A percentile compares a stretch with the other conserved stretches of the same genome.
Conservation (phyloP, 1,140 invertebrate genomes). For the Chlorops oryzae region DNA sequence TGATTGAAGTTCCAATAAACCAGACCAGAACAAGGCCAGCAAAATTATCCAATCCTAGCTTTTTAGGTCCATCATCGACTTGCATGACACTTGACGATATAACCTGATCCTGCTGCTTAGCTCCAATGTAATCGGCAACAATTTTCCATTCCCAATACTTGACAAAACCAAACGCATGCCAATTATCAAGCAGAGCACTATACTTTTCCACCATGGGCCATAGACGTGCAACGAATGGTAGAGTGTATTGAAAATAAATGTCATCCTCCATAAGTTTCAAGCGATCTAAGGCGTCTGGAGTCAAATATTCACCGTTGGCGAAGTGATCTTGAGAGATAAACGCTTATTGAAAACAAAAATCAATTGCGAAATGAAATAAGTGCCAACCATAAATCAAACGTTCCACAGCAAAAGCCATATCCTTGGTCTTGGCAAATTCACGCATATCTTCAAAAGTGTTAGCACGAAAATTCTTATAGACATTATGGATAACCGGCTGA, state of each 20-base stretch:
- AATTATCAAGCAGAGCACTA: conserved; percentile 23
- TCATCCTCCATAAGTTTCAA: conserved; percentile 36
- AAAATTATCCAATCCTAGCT: conserved; percentile 31
- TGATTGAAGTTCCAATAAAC: conserved; percentile 31
- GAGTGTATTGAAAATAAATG: conserved; percentile 23
- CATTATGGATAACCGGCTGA: too few relatives aligned
- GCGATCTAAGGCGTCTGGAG: conserved; percentile 21
- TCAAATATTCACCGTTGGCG: conserved; percentile 26
- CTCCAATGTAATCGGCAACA: conserved; percentile 30
- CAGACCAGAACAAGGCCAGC: conserved; percentile 29
- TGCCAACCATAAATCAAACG: conserved; percentile 23
- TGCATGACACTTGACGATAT: conserved; percentile 19
- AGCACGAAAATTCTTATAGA: conserved; percentile 22
- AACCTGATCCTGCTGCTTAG: conserved; percentile 30
- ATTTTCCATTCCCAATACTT: conserved; percentile 39
- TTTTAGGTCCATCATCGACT: conserved; percentile 28
- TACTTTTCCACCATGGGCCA: conserved; percentile 23
- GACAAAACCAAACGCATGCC: conserved; percentile 33
- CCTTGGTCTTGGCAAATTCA: conserved; percentile 18
- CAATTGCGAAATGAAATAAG: neutral
- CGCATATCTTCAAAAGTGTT: conserved; percentile 19
- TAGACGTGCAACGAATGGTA: conserved; percentile 27
- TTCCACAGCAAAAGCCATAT: conserved; percentile 35
- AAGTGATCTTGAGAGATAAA: too few relatives aligned
- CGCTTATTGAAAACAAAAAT: too few relatives aligned